Percentiles rank a stretch among this genome's conserved stretches.
phyloP scores from a whole-genome alignment of 2,113 vertebrate genomes.

The Phrynocephalus versicolor region DNA sequence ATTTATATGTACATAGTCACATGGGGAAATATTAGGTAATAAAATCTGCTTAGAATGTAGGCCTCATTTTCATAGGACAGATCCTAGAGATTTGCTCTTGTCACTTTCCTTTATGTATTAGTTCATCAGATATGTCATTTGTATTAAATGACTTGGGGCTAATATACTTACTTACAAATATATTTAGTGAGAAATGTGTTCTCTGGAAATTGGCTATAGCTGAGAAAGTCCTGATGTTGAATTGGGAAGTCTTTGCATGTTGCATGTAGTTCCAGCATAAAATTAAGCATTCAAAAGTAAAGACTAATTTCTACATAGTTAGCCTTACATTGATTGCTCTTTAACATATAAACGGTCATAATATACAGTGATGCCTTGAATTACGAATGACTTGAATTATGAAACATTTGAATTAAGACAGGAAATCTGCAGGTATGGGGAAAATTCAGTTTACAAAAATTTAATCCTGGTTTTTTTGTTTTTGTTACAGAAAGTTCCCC shows the following conservation, averaged over 20 bases:
- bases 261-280: neutral
- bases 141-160: neutral
- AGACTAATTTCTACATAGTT: neutral
- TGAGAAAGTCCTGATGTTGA: neutral
- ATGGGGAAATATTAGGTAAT: slow-evolving; percentile 16
- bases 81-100: neutral
- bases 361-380: no score
- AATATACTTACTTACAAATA: neutral
- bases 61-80: neutral
- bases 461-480: no score
- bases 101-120: neutral
- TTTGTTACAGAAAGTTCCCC: no score
- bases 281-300: neutral
- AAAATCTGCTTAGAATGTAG: neutral
- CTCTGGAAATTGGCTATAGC: neutral
- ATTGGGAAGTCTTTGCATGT: neutral
- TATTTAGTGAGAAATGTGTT: neutral
- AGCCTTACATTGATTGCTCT: neutral
- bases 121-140: neutral
- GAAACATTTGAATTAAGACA: no score
- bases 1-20: neutral
- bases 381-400: no score
- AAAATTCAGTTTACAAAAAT: no score
- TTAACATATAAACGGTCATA: neutral
- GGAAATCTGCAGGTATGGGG: no score